Conservation (phyloP, 2,888 invertebrate genomes). For the Drosophila birchii region DNA sequence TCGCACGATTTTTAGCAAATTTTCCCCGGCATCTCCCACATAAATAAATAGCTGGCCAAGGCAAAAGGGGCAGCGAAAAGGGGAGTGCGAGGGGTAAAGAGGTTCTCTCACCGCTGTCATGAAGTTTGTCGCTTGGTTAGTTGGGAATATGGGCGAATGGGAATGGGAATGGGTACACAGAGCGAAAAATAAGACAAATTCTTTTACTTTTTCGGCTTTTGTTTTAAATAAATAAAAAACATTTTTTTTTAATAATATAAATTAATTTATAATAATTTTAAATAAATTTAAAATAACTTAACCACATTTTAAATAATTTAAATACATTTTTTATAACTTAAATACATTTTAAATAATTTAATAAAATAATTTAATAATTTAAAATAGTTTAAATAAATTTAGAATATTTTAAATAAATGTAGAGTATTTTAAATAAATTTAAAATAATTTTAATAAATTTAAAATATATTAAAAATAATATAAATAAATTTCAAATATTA, state of each 20-base stretch:
- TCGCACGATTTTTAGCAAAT: conserved; percentile 67
- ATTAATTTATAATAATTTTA: no score
- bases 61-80: no score
- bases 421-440: no score
- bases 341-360: no score
- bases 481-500: no score
- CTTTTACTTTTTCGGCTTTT: no score
- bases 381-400: neutral
- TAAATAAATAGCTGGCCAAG: conserved; percentile 49
- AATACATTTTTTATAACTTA: no score
- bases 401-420: no score
- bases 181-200: neutral
- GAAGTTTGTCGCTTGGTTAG: conserved; percentile 70
- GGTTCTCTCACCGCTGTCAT: conserved; percentile 46
- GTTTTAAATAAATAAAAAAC: neutral
- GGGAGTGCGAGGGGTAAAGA: conserved; percentile 10
- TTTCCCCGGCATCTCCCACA: conserved; percentile 45
- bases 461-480: neutral
- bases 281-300: no score
- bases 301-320: neutral
- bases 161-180: conserved; percentile 1
- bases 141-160: conserved; percentile 27
- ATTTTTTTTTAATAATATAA: neutral
- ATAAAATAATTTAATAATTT: neutral
- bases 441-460: no score